A percentile compares a stretch with the other conserved stretches of the same genome.
These are phyloP conservation scores for Ctenochaetus hawaiiensis DNA, from an alignment of 2,797 vertebrate species.

Conservation along the genomic window DNA sequence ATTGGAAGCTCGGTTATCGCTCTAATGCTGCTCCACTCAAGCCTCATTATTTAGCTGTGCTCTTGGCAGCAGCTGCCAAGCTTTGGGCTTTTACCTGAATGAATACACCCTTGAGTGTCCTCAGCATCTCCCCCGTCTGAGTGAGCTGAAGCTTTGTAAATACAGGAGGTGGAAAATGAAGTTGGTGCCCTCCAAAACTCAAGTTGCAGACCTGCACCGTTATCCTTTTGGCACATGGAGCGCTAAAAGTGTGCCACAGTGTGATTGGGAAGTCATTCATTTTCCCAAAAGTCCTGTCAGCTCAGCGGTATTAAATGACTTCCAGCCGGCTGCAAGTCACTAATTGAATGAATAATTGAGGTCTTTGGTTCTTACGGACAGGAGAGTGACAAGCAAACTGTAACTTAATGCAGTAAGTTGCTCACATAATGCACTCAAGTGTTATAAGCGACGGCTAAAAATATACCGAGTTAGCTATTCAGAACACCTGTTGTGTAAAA, in stretches of 20 bases:
- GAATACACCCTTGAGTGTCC: constrained; percentile 41
- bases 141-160: constrained; percentile 27
- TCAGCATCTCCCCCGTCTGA: not conserved
- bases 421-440: constrained; percentile 6
- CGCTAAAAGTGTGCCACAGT: not conserved
- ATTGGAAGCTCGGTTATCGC: constrained; percentile 50
- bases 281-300: constrained; percentile 13
- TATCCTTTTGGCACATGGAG: constrained; percentile 43
- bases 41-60: constrained; percentile 53
- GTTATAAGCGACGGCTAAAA: not conserved
- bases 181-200: constrained; percentile 17
- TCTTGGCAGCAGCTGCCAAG: constrained; percentile 46
- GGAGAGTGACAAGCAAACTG: constrained; percentile 16
- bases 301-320: constrained; percentile 5
- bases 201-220: constrained; percentile 15
- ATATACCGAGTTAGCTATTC: not conserved
- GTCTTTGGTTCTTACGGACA: constrained; percentile 41
- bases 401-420: constrained; percentile 31
- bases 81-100: constrained; percentile 52
- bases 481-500: not conserved
- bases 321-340: constrained; percentile 16
- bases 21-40: constrained; percentile 51
- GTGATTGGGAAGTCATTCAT: not conserved
- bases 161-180: constrained; percentile 21
- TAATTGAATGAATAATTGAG: constrained; percentile 62